A percentile compares a stretch with the other conserved stretches of the same genome.
Conservation (phyloP, 2,888 invertebrate genomes). For the Trisateles emortualis region DNA sequence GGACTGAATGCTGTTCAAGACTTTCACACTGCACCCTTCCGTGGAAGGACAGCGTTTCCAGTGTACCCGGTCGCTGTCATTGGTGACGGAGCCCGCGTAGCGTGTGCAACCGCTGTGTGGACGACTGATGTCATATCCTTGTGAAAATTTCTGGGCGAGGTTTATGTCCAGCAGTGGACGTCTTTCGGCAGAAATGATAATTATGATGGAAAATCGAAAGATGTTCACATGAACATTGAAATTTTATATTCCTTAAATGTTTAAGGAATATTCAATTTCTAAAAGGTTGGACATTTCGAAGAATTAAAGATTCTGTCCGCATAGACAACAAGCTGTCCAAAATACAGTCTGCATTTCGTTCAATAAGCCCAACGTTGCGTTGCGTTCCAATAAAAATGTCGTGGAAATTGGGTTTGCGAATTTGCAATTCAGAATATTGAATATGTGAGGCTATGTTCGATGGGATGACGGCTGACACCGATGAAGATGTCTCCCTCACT, state of each 20-base stretch:
- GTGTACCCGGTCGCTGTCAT: too few relatives aligned
- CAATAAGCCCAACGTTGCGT: constrained; percentile 19
- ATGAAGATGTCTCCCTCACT: constrained; percentile 20
- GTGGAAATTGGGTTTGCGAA: constrained; percentile 39
- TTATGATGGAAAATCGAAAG: too few relatives aligned
- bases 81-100: too few relatives aligned
- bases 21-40: too few relatives aligned
- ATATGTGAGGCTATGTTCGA: constrained; percentile 26
- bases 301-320: neutral
- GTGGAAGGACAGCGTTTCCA: too few relatives aligned
- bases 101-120: too few relatives aligned
- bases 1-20: too few relatives aligned
- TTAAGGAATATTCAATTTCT: neutral
- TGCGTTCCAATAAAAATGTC: constrained; percentile 32
- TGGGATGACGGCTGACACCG: constrained; percentile 36
- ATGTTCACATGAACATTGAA: neutral
- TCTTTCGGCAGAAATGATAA: too few relatives aligned
- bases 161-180: too few relatives aligned
- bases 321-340: neutral
- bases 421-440: constrained; percentile 47
- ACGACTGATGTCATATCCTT: too few relatives aligned
- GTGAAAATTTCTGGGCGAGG: too few relatives aligned
- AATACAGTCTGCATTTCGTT: neutral
- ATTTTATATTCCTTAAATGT: neutral
- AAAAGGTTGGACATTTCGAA: neutral